A percentile compares a stretch with the other conserved stretches of the same genome.
These are phyloP conservation scores for Ceratosolen solmsi DNA, from an alignment of 1,140 invertebrate species.

Conservation along the genomic window DNA sequence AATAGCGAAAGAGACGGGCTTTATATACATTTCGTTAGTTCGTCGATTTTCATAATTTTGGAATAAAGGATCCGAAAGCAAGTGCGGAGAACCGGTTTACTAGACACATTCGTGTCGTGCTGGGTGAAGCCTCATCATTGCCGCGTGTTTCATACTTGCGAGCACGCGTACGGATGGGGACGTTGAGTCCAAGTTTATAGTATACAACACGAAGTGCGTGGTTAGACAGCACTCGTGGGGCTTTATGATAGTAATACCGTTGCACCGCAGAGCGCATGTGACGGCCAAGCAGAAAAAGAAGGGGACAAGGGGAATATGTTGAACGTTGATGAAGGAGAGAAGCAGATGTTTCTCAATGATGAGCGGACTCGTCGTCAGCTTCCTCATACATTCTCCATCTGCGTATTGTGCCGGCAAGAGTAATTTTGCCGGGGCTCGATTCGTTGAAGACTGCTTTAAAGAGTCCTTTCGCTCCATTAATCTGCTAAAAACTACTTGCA, in stretches of 20 bases:
- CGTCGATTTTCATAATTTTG: not conserved
- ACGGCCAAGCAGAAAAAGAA: not conserved
- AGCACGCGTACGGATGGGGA: not conserved
- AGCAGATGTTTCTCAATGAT: slow-evolving; percentile 26
- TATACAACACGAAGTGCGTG: not conserved
- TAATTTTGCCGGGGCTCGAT: slow-evolving; percentile 23
- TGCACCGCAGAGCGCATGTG: slow-evolving; percentile 14
- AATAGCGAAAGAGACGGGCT: not conserved
- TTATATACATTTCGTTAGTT: not conserved
- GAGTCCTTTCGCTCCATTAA: not conserved
- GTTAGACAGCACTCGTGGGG: slow-evolving; percentile 25
- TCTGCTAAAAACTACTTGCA: no score
- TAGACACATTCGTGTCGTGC: not conserved
- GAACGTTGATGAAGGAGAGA: not conserved
- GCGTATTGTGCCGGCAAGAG: not conserved
- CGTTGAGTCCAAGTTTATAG: not conserved
- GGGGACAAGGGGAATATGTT: not conserved
- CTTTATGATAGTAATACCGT: slow-evolving; percentile 42
- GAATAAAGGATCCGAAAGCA: not conserved
- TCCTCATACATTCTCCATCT: not conserved
- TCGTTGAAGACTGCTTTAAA: not conserved
- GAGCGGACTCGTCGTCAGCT: not conserved
- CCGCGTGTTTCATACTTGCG: not conserved
- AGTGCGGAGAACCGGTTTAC: not conserved
- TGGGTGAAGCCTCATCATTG: not conserved